These are phyloP conservation scores for Aptenodytes patagonicus DNA, from an alignment of 2,113 vertebrate genomes.

Conservation along the genomic window DNA sequence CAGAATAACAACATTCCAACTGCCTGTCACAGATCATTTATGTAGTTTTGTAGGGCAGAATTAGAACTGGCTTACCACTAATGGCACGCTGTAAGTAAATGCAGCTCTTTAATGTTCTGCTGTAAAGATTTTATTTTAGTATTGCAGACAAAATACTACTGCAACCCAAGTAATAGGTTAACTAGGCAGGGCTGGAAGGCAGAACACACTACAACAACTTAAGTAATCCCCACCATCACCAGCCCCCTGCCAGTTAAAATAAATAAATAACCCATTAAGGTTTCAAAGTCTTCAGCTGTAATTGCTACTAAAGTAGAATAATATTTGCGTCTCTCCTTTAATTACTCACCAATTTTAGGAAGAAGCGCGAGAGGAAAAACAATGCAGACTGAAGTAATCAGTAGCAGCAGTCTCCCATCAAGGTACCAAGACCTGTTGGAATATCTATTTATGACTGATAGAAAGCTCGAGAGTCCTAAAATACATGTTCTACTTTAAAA, in stretches of 20 bases:
- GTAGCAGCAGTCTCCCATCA: slow-evolving; percentile 80
- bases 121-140: slow-evolving; percentile 84
- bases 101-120: slow-evolving; percentile 79
- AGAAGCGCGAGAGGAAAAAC: slow-evolving; percentile 89
- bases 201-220: slow-evolving; percentile 56
- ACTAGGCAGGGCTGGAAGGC: slow-evolving; percentile 74
- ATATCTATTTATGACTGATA: not conserved
- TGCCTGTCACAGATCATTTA: slow-evolving; percentile 83
- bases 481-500: not conserved
- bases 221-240: slow-evolving; percentile 52
- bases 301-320: slow-evolving; percentile 61
- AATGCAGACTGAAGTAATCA: slow-evolving; percentile 82
- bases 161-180: slow-evolving; percentile 78
- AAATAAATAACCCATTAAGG: slow-evolving; percentile 63
- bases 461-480: not conserved
- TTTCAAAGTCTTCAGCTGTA: slow-evolving; percentile 57
- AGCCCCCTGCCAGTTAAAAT: slow-evolving; percentile 55
- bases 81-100: slow-evolving; percentile 77
- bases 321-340: slow-evolving; percentile 40
- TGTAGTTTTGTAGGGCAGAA: slow-evolving; percentile 77
- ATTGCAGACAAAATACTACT: slow-evolving; percentile 79
- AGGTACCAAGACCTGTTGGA: slow-evolving; percentile 86
- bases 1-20: slow-evolving; percentile 80
- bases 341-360: slow-evolving; percentile 90
- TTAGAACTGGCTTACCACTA: slow-evolving; percentile 81